Evolutionary conservation across 2,113 vertebrate species (phyloP), one percentile per base, ranked within the genome.

Genomic region (Penelope pileata): DNA sequence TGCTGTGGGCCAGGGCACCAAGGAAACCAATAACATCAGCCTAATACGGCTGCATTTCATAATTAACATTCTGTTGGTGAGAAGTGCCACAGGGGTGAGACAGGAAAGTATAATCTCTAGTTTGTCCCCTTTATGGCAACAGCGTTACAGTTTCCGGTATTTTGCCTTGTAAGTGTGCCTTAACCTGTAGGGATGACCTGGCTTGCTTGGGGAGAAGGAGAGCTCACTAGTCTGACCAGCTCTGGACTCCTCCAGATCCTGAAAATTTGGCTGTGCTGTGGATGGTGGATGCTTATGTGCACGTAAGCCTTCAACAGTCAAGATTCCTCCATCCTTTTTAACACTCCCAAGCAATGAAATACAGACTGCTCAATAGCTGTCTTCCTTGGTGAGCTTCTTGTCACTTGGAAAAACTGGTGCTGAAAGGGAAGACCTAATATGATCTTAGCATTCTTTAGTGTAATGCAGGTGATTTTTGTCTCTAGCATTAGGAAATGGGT

Each of bases 1-100:
- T 38, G 95, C 93, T 45, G 9, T 5, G 70, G 51, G 95, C 95
- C 94, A 96, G 64, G 91, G 95, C 93, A 81, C 94, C 91, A 88
- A 45, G 96, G 95, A 82, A 95, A 96, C 96, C 82, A 72, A 3
- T 12, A 83, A 43, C 6, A 1, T 59, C n/a, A 51, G 45, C 84
- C 85, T 56, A 59, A 58, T 32, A 14, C 29, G 89, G 88, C 60
- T 86, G 85, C 51, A 1, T 48, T 80, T 80, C 63, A 76, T 67
- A 87, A 81, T 29, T 47, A 75, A 36, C 51, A 24, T 67, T 77
- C 70, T 76, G 75, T 6, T 67, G 84, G 29, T 82, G 68, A 47
- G 36, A 91, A 85, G 50, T 42, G 59, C 59, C 72, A 30, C 59
- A 4, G 4, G 79, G 58, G 42, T 32, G 50, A 32, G 91, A 23